These are phyloP conservation scores for Etheostoma nigrum DNA, from an alignment of 2,797 vertebrate genomes.

Conservation along the genomic window DNA sequence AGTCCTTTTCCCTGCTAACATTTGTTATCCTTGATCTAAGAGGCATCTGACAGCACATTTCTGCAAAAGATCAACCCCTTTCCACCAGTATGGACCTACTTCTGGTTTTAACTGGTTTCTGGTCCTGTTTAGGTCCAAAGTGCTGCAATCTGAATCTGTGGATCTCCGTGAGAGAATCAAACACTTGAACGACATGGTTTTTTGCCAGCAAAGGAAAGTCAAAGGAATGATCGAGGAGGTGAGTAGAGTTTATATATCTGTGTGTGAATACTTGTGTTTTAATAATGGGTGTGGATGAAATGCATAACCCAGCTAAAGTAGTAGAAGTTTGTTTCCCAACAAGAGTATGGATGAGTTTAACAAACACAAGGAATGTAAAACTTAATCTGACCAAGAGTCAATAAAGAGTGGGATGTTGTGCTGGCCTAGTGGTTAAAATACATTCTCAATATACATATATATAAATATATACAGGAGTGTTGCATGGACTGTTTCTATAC, in stretches of 20 bases:
- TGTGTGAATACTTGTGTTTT: slow-evolving; percentile 9
- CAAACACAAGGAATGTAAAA: not conserved
- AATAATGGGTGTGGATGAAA: slow-evolving; percentile 19
- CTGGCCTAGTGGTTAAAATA: not conserved
- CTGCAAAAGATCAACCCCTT: not conserved
- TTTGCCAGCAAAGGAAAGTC: slow-evolving; percentile 98
- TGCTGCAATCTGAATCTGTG: slow-evolving; percentile 86
- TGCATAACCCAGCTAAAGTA: not conserved
- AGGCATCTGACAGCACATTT: not conserved
- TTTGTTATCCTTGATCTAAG: not conserved
- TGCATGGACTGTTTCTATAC: not conserved
- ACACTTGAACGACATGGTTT: slow-evolving; percentile 98
- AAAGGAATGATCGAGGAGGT: slow-evolving; percentile 99
- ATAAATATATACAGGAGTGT: not conserved
- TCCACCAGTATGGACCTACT: not conserved
- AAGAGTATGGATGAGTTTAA: not conserved
- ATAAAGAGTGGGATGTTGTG: not conserved
- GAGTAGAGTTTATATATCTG: slow-evolving; percentile 55
- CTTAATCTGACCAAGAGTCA: slow-evolving; percentile 9
- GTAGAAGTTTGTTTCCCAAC: slow-evolving; percentile 13
- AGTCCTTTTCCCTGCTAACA: not conserved
- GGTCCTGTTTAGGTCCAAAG: slow-evolving; percentile 84
- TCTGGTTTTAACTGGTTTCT: not conserved
- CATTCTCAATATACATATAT: no score
- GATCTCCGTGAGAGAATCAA: slow-evolving; percentile 94